Evolutionary conservation across 2,888 invertebrate genomes (phyloP), one percentile per base, ranked within the genome.

Genomic region (Chymomyza amoena): DNA sequence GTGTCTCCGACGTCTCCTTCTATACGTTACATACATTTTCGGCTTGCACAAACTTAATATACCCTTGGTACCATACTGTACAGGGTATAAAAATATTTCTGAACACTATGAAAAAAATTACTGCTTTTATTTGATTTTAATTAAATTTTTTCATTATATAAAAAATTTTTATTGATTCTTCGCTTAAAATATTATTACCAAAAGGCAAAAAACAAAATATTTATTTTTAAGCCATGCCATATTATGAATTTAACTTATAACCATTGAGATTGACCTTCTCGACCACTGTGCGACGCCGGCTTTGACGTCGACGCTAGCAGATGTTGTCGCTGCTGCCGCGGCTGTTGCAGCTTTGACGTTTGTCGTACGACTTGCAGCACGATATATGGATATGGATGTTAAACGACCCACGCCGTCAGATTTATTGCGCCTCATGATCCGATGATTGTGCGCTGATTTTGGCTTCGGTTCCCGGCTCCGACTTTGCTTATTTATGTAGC

Each of bases 361-460:
- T 76, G 80, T 84, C 82, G 79, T 73, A 75, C 72, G 77, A 76
- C 82, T 63, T 32, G 18, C 59, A 54, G 16, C 18, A 18, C 54
- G 20, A 39, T 51, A 62, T 65, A 59, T 32, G 32, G 32, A 32
- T 57, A 66, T 45, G 67, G n/a, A 36, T 56, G 54, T 64, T 69
- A 56, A 60, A 61, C 63, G 64, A 73, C 87, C 88, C 85, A 89
- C 85, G 87, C 85, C 75, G 39, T 64, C 45, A 86, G 84, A 85
- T 89, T 85, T 85, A 85, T 88, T 77, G 81, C 88, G 61, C 64
- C 59, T 72, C 70, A 71, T 66, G 72, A 75, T 77, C 79, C 76
- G 70, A 66, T 68, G 70, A 77, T 81, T 71, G 62, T 36, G 61
- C 25, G 61, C 66, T 66, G 68, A 69, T 66, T 69, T 69, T 63